phyloP scores from a whole-genome alignment of 53 echinoderm and acorn worm species.

The Hippasteria phrygiana region DNA sequence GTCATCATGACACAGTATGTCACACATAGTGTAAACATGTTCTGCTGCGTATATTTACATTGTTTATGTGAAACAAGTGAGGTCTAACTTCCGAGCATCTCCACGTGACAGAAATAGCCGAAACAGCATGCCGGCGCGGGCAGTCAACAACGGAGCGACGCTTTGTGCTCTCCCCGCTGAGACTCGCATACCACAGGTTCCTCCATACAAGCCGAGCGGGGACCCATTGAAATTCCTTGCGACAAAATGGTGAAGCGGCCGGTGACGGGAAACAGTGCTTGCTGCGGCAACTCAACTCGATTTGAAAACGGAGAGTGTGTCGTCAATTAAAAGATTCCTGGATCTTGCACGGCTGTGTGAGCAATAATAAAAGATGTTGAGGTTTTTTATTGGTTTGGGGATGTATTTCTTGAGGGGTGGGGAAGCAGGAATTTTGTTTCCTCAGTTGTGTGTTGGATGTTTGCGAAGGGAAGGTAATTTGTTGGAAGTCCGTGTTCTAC shows the following conservation, averaged over 20 bases:
- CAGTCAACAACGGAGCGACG: neutral
- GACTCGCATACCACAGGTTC: neutral
- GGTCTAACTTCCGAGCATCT: too few species aligned
- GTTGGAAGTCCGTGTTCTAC: neutral
- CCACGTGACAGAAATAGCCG: neutral
- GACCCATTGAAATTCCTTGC: neutral
- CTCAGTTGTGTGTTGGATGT: neutral
- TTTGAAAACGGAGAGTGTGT: neutral
- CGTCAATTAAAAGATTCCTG: slow-evolving; percentile 48
- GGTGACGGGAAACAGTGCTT: neutral
- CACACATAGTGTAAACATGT: too few species aligned
- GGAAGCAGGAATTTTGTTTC: too few species aligned
- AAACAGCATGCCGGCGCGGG: neutral
- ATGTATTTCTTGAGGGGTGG: too few species aligned
- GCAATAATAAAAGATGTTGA: slow-evolving; percentile 29
- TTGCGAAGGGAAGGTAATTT: neutral
- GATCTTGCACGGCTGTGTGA: neutral
- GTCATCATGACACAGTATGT: too few species aligned
- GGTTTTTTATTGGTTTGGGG: neutral
- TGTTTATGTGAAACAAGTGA: too few species aligned
- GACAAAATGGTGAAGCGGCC: neutral
- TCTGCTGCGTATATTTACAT: too few species aligned
- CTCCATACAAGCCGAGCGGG: neutral
- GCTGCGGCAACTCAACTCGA: neutral
- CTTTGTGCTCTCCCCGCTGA: slow-evolving; percentile 4